phyloP scores from a whole-genome alignment of 2,888 invertebrate genomes.

The Penaeus monodon region DNA sequence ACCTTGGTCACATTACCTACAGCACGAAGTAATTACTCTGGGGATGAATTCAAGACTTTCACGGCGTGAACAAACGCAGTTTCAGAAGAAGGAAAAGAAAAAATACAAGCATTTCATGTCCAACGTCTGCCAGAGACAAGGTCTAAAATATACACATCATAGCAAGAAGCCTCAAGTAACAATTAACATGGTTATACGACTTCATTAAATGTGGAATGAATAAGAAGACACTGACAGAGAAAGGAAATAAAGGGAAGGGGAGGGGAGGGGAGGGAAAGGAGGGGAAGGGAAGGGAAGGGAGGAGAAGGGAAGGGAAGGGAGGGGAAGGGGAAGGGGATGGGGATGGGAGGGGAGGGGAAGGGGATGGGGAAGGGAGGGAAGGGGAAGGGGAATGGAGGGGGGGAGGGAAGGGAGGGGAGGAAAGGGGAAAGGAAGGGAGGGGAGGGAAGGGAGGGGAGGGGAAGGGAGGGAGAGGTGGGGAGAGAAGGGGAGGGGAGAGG shows the following conservation, averaged over 20 bases:
- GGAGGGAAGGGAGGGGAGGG: background rate
- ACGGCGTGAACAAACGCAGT: too few relatives aligned
- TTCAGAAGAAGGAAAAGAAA: too few relatives aligned
- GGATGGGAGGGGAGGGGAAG: background rate
- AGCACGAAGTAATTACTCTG: too few relatives aligned
- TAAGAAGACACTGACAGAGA: background rate
- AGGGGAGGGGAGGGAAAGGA: conserved; percentile 9
- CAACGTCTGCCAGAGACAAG: too few relatives aligned
- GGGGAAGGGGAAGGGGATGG: background rate
- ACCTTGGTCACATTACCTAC: too few relatives aligned
- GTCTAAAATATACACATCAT: too few relatives aligned
- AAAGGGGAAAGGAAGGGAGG: background rate
- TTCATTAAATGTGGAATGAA: too few relatives aligned
- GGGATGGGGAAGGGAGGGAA: too few relatives aligned
- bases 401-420: background rate
- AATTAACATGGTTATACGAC: background rate
- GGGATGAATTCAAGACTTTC: too few relatives aligned
- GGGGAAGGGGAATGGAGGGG: background rate
- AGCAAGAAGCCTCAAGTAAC: background rate
- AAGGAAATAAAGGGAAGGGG: background rate
- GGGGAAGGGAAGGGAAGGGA: conserved; percentile 17
- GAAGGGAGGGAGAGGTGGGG: conserved; percentile 1
- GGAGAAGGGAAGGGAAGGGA: conserved; percentile 11
- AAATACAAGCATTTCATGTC: too few relatives aligned
- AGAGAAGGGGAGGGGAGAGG: background rate